phyloP scores from a whole-genome alignment of 2,888 invertebrate genomes.

The Tiliacea citrago region DNA sequence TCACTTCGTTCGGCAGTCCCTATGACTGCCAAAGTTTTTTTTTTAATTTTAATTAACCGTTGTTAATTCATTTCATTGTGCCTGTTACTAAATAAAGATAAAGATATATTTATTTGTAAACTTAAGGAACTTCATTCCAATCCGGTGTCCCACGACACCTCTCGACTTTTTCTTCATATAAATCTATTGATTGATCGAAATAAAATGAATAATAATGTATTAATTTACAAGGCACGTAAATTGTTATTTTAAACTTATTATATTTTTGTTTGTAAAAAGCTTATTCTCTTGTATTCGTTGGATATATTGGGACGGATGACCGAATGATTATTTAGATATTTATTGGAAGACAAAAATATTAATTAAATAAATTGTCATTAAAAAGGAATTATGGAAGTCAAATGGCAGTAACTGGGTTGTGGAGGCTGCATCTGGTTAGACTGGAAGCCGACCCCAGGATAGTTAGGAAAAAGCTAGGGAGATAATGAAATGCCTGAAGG shows the following conservation, averaged over 20 bases:
- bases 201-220: constrained; percentile 51
- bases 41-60: neutral
- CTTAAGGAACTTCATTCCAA: neutral
- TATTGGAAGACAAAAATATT: constrained; percentile 18
- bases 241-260: constrained; percentile 60
- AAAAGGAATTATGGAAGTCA: neutral
- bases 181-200: constrained; percentile 33
- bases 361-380: neutral
- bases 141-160: neutral
- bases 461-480: too few species aligned
- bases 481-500: too few species aligned
- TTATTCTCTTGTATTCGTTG: constrained; percentile 40
- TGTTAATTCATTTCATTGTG: neutral
- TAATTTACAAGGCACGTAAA: constrained; percentile 68
- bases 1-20: too few species aligned
- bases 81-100: neutral
- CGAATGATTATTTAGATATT: neutral
- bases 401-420: neutral
- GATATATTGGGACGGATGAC: constrained; percentile 37
- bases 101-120: too few species aligned
- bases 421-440: neutral
- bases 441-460: too few species aligned
- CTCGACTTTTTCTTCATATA: neutral
- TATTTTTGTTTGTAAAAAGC: constrained; percentile 61
- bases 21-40: too few species aligned